Evolutionary conservation across 2,888 invertebrate species (phyloP), one percentile per base, ranked within the genome.

Genomic region (Anaspis maculata): DNA sequence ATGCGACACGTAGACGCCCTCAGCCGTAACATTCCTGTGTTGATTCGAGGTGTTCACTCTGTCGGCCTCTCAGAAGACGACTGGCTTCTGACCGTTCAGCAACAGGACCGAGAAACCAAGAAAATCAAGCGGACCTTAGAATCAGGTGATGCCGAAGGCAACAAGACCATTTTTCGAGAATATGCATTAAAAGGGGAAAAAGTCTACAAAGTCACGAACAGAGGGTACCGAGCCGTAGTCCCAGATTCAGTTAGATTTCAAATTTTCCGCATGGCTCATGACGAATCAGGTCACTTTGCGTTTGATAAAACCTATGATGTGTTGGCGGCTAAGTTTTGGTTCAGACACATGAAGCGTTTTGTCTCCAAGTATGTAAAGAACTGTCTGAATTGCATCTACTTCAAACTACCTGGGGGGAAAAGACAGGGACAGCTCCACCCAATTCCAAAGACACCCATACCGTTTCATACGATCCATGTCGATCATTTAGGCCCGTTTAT

Each of bases 211-310:
- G 15, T 39, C 42, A 28, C 37, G 15, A 3, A 22, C 27, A n/a
- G n/a, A 15, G 39, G 33, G 9, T 13, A 13, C 3, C 23, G 33
- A 15, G 32, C 30, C 27, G 32, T 48, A 15, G 27, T 54, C 6
- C 52, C 52, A 7, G 41, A 44, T 25, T 19, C 15, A 11, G 42
- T 37, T 2, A 33, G 46, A 9, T 52, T 46, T 50, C 43, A 49
- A 30, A 37, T 52, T 13, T 36, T 45, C 2, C 22, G 35, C 31
- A 10, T 27, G 4, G 40, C 43, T 25, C 51, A 55, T 28, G 51
- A 55, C 31, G 45, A 50, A 3, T 36, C 48, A 10, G 54, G 54
- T 7, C 57, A 57, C 34, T 55, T 51, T 34, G 39, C 43, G 1
- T 22, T 48, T 1, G 50, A 51, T 10, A 51, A 51, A 23, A 52